A percentile compares a stretch with the other conserved stretches of the same genome.
Conservation (phyloP, 2,797 vertebrate species). For the Pygocentrus nattereri region DNA sequence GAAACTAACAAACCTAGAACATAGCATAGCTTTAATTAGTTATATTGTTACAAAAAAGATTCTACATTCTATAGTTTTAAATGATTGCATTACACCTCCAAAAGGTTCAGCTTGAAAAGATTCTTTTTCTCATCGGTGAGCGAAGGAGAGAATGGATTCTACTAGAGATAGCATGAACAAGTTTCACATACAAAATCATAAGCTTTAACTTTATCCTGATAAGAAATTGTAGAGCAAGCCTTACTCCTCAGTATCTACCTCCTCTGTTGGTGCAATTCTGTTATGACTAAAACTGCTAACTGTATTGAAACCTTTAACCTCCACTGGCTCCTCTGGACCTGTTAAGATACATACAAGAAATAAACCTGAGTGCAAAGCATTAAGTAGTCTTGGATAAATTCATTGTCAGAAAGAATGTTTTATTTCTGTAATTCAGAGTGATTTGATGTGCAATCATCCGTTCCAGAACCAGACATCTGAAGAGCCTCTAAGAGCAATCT, state of each 20-base stretch:
- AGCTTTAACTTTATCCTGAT: not conserved
- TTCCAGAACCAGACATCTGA: too few relatives aligned
- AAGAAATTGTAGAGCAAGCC: not conserved
- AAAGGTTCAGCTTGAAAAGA: not conserved
- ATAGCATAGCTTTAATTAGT: not conserved
- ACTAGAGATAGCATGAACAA: not conserved
- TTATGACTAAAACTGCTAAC: conserved; percentile 40
- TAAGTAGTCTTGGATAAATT: not conserved
- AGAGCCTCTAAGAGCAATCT: too few relatives aligned
- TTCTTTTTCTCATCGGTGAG: not conserved
- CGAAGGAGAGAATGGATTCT: not conserved
- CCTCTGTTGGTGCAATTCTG: not conserved
- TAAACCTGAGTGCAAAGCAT: conserved; percentile 53
- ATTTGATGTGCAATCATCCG: too few relatives aligned
- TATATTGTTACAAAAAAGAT: not conserved
- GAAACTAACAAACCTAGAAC: not conserved
- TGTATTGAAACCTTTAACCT: conserved; percentile 36
- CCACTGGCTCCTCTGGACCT: conserved; percentile 10
- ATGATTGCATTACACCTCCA: not conserved
- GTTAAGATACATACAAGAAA: conserved; percentile 23
- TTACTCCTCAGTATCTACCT: not conserved
- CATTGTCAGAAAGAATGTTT: too few relatives aligned
- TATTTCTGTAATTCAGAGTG: too few relatives aligned
- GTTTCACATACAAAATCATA: not conserved
- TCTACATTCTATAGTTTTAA: not conserved